Evolutionary conservation across 2,113 vertebrate genomes (phyloP).

Genomic region (Aplodontia rufa): DNA sequence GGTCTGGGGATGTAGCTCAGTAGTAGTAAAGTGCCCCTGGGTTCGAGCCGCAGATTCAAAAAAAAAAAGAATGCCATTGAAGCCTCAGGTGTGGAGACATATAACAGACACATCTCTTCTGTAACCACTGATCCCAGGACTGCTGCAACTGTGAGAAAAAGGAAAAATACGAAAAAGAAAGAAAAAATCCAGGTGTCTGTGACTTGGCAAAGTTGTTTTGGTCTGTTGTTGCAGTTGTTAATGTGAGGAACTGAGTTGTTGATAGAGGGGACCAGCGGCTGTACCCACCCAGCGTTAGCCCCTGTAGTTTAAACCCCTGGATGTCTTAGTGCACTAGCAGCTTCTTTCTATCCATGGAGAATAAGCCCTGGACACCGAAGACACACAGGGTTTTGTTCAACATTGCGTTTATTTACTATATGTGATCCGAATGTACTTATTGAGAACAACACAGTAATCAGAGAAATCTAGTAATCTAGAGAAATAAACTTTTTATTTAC

Average conservation of each 20-base stretch:
- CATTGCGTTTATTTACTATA: neutral
- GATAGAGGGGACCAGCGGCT: neutral
- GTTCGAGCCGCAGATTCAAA: too few relatives aligned
- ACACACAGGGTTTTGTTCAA: neutral
- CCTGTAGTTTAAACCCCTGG: neutral
- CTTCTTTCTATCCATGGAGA: neutral
- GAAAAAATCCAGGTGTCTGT: neutral
- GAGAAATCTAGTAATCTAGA: constrained; percentile 8
- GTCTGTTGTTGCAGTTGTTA: neutral
- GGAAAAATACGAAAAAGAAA: neutral
- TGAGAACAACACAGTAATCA: neutral
- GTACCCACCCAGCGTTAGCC: neutral
- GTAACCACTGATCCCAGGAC: neutral
- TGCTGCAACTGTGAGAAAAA: neutral
- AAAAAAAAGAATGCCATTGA: neutral
- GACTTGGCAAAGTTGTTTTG: neutral
- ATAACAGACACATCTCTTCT: constrained; percentile 3
- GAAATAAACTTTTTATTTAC: neutral
- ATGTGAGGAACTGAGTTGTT: neutral
- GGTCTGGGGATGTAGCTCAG: too few relatives aligned
- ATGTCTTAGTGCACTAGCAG: neutral
- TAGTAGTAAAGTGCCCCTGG: too few relatives aligned
- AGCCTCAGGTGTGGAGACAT: neutral
- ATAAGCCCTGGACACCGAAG: neutral
- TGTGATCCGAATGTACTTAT: neutral